phyloP scores from a whole-genome alignment of 2,797 vertebrate genomes.

The Buphagus erythrorhynchus region DNA sequence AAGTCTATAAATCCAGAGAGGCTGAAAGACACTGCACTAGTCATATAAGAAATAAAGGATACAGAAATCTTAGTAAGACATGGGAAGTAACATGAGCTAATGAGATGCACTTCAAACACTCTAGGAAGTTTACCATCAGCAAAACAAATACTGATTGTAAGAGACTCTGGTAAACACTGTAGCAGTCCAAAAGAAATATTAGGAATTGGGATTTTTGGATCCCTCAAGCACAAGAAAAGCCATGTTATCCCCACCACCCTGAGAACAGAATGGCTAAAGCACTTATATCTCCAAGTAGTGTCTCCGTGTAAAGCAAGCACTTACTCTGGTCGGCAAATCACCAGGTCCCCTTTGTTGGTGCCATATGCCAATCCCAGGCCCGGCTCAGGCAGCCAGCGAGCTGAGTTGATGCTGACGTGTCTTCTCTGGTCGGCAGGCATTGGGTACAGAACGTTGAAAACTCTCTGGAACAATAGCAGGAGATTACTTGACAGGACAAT shows the following conservation, averaged over 20 bases:
- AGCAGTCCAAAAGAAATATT: background rate
- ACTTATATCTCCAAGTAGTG: background rate
- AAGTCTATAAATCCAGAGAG: background rate
- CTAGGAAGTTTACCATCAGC: background rate
- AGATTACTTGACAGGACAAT: conserved; percentile 35
- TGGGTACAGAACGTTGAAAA: conserved; percentile 96
- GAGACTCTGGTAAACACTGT: background rate
- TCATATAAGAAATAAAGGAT: background rate
- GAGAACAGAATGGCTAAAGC: background rate
- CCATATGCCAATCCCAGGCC: conserved; percentile 96
- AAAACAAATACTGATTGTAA: background rate
- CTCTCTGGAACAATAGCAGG: conserved; percentile 82
- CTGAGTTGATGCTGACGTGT: conserved; percentile 98
- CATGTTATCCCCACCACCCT: background rate
- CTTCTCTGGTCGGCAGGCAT: conserved; percentile 98
- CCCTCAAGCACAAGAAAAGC: background rate
- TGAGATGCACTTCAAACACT: background rate
- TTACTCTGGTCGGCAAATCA: conserved; percentile 98
- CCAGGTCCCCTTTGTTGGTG: conserved; percentile 98
- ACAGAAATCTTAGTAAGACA: background rate
- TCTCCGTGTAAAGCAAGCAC: conserved; percentile 46
- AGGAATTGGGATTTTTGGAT: background rate
- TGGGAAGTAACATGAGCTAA: background rate
- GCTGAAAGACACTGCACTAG: background rate
- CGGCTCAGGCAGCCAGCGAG: conserved; percentile 95